Evolutionary conservation across 2,888 invertebrate genomes (phyloP).

Genomic region (Plemyria rubiginata): DNA sequence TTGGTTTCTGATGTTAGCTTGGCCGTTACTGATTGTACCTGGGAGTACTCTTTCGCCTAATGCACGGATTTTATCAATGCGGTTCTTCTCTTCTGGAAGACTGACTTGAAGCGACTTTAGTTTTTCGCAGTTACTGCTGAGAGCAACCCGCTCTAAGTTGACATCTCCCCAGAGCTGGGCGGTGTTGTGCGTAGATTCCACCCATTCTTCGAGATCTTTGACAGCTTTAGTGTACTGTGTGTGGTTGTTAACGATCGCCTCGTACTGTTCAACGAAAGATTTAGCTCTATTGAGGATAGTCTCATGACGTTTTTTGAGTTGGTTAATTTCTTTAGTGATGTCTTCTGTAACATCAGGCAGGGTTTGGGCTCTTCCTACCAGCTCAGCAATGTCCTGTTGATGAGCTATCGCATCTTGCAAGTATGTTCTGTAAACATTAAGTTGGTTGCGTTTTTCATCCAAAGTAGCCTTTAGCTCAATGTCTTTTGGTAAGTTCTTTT

Average conservation of each 20-base stretch:
- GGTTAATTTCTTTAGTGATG: conserved; percentile 88
- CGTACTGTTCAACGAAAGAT: conserved; percentile 92
- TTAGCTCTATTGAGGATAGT: conserved; percentile 89
- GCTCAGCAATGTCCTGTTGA: conserved; percentile 93
- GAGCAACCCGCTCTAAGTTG: conserved; percentile 92
- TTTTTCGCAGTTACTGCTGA: conserved; percentile 94
- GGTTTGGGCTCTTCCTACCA: conserved; percentile 91
- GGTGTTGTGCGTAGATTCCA: conserved; percentile 92
- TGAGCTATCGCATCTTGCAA: conserved; percentile 93
- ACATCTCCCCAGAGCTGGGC: conserved; percentile 93
- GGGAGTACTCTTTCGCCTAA: conserved; percentile 96
- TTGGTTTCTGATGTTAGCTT: conserved; percentile 93
- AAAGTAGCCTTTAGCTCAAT: conserved; percentile 93
- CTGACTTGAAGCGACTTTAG: conserved; percentile 91
- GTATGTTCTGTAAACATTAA: conserved; percentile 92
- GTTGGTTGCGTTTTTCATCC: conserved; percentile 95
- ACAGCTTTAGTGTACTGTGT: conserved; percentile 95
- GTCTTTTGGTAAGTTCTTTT: conserved; percentile 90
- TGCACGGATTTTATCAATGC: conserved; percentile 91
- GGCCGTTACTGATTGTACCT: conserved; percentile 92
- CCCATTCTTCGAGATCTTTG: conserved; percentile 94
- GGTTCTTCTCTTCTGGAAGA: conserved; percentile 93
- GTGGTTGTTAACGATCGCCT: conserved; percentile 94
- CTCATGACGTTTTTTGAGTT: conserved; percentile 89
- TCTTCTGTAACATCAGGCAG: conserved; percentile 91